These are phyloP conservation scores for Sinosuthora webbiana DNA, from an alignment of 2,113 vertebrate species.

Conservation along the genomic window DNA sequence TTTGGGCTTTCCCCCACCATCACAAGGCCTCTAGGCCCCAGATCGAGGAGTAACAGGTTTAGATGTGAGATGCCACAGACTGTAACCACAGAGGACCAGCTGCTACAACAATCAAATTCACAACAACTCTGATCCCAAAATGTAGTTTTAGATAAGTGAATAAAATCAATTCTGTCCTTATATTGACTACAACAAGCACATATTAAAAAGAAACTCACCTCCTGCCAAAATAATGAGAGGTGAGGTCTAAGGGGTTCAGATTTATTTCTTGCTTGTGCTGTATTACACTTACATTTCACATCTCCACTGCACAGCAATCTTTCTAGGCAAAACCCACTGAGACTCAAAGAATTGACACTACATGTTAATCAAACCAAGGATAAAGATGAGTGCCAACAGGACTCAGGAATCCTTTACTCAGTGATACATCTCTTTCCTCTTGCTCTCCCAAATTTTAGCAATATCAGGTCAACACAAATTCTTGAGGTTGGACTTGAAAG, in stretches of 20 bases:
- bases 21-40: not conserved
- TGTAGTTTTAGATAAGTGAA: not conserved
- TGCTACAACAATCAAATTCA: not conserved
- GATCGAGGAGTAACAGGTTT: not conserved
- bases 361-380: not conserved
- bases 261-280: not conserved
- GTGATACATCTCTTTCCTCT: not conserved
- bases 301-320: not conserved
- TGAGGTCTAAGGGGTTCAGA: not conserved
- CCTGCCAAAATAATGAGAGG: not conserved
- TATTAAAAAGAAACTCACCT: not conserved
- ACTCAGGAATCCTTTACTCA: not conserved
- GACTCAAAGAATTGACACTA: not conserved
- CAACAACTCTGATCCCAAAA: not conserved
- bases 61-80: not conserved
- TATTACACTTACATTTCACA: not conserved
- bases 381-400: not conserved
- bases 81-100: not conserved
- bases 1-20: not conserved
- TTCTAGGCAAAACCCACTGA: not conserved
- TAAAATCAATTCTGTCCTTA: not conserved
- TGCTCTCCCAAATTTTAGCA: not conserved
- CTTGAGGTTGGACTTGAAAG: not conserved
- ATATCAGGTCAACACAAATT: not conserved
- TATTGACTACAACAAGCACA: not conserved